Evolutionary conservation across 2,113 vertebrate species (phyloP).

Genomic region (Xenus cinereus): DNA sequence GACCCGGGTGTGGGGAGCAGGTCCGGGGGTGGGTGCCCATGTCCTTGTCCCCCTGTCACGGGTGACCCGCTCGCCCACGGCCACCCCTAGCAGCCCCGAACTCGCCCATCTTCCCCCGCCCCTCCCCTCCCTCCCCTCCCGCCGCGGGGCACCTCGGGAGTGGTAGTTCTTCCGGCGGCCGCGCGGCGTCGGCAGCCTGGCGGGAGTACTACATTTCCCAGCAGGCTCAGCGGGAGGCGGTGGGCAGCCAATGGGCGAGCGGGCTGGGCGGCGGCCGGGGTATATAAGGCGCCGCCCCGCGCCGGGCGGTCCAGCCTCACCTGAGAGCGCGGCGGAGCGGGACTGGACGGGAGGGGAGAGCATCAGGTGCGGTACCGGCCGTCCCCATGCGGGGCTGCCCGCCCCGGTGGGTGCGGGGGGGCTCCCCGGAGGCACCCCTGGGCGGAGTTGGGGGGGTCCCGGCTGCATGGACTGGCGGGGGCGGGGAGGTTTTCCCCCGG

Average conservation of each 20-base stretch:
- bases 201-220: not conserved
- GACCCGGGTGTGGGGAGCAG: not conserved
- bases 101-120: too few species aligned
- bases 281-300: conserved; percentile 27
- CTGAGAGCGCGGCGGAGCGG: not conserved
- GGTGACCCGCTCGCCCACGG: too few species aligned
- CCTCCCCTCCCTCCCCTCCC: not conserved
- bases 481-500: too few species aligned
- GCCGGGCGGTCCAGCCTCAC: not conserved
- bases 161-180: not conserved
- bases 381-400: not conserved
- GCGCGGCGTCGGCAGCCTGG: accelerated
- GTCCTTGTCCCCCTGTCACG: not conserved
- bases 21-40: too few species aligned
- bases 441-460: too few species aligned
- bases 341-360: accelerated
- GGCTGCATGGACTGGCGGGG: not conserved
- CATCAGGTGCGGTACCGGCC: not conserved
- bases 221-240: not conserved
- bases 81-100: not conserved
- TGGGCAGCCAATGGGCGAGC: not conserved
- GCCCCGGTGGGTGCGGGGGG: not conserved
- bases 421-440: too few species aligned
- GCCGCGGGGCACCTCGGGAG: not conserved
- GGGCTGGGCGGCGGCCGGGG: not conserved